phyloP scores from a whole-genome alignment of 2,888 invertebrate genomes.

The Podabrus alpinus region DNA sequence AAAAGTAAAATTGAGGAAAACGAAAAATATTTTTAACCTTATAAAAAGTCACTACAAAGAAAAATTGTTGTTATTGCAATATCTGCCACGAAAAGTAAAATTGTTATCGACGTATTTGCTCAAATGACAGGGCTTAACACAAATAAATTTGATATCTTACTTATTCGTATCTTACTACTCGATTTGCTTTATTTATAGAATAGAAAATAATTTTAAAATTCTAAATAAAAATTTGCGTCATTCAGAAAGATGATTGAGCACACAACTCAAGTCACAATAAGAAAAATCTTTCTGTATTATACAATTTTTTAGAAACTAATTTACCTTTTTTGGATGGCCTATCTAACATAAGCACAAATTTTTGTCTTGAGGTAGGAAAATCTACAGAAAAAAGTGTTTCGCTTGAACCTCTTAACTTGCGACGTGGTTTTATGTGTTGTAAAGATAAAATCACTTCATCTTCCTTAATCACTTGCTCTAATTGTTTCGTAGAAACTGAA shows the following conservation, averaged over 20 bases:
- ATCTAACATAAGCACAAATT: slow-evolving; percentile 61
- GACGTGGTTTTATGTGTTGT: slow-evolving; percentile 59
- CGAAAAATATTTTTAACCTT: no score
- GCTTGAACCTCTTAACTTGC: slow-evolving; percentile 52
- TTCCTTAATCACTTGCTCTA: slow-evolving; percentile 58
- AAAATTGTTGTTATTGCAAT: background rate
- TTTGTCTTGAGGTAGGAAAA: slow-evolving; percentile 59
- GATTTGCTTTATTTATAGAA: background rate
- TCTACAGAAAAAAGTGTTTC: slow-evolving; percentile 63
- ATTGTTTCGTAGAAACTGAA: slow-evolving; percentile 57
- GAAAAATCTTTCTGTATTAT: background rate
- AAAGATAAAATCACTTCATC: slow-evolving; percentile 61
- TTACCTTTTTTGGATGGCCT: slow-evolving; percentile 61
- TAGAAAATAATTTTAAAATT: background rate
- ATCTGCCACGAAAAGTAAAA: background rate
- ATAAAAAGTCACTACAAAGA: no score
- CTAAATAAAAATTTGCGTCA: background rate
- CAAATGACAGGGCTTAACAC: background rate
- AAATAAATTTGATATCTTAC: background rate
- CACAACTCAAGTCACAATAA: background rate
- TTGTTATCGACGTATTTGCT: background rate
- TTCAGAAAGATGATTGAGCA: background rate
- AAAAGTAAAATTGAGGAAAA: no score
- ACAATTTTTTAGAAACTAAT: background rate
- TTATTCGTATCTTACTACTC: background rate